Percentiles rank a stretch among this genome's conserved stretches.
These are phyloP conservation scores for Garrulus glandarius DNA, from an alignment of 2,797 vertebrate genomes.

Conservation along the genomic window DNA sequence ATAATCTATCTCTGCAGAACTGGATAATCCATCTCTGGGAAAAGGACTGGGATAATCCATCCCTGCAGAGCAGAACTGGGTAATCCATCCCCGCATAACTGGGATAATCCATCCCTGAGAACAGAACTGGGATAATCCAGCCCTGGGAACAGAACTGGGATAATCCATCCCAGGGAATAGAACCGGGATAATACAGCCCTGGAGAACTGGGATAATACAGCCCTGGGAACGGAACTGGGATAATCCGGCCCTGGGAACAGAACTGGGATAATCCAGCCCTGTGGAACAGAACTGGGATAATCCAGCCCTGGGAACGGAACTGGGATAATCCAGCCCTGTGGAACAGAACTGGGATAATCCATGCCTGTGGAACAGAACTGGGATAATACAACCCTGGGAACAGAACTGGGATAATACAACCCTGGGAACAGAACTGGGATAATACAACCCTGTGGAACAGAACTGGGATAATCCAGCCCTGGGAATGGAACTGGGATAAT, in stretches of 20 bases:
- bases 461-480: neutral
- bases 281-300: too few relatives aligned
- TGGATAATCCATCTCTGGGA: neutral
- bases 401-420: neutral
- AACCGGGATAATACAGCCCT: too few relatives aligned
- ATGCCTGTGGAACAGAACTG: neutral
- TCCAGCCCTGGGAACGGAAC: too few relatives aligned
- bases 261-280: neutral
- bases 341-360: neutral
- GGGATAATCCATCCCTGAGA: neutral
- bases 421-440: accelerated
- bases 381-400: neutral
- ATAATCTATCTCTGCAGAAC: neutral
- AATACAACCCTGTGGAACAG: neutral
- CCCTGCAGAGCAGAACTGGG: accelerated
- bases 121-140: accelerated
- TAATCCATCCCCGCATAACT: accelerated
- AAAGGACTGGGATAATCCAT: accelerated
- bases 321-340: neutral
- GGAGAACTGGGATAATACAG: neutral
- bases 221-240: too few relatives aligned
- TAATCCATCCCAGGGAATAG: too few relatives aligned
- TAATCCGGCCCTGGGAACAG: neutral
- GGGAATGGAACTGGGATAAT: neutral
- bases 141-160: neutral